Conservation (phyloP, 2,113 vertebrate species). For the Bombycilla garrulus region DNA sequence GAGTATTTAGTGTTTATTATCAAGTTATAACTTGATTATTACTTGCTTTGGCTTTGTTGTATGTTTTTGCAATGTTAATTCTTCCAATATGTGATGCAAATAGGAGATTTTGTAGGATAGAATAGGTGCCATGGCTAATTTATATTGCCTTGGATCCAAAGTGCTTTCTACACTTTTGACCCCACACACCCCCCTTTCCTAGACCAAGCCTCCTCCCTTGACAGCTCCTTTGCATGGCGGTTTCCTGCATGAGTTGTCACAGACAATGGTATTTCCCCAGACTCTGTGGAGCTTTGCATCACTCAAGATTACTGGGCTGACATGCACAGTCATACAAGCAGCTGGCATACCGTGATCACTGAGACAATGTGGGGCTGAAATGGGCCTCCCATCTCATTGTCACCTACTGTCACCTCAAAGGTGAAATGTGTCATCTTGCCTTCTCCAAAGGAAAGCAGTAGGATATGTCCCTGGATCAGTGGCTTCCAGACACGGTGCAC, state of each 20-base stretch:
- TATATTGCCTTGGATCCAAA: constrained; percentile 14
- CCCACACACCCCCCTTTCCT: not conserved
- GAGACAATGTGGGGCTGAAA: not conserved
- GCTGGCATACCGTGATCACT: constrained; percentile 6
- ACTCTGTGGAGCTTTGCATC: not conserved
- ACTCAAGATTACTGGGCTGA: not conserved
- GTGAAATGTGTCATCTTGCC: not conserved
- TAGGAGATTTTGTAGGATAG: not conserved
- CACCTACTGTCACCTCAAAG: not conserved
- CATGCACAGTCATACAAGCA: not conserved
- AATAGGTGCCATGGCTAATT: not conserved
- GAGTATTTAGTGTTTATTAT: not conserved
- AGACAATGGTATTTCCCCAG: constrained; percentile 24
- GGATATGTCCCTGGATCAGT: not conserved
- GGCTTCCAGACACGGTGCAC: not conserved
- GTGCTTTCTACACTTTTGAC: constrained; percentile 56
- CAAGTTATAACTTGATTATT: constrained; percentile 21
- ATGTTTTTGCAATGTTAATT: constrained; percentile 9
- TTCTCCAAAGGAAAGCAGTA: not conserved
- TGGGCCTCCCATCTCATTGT: not conserved
- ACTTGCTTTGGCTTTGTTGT: not conserved
- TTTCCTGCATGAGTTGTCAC: constrained; percentile 55
- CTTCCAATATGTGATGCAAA: not conserved
- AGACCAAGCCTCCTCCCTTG: not conserved
- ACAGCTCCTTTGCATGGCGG: constrained; percentile 29